phyloP scores from a whole-genome alignment of 1,140 invertebrate species.

The Drosophila lacteicornis region DNA sequence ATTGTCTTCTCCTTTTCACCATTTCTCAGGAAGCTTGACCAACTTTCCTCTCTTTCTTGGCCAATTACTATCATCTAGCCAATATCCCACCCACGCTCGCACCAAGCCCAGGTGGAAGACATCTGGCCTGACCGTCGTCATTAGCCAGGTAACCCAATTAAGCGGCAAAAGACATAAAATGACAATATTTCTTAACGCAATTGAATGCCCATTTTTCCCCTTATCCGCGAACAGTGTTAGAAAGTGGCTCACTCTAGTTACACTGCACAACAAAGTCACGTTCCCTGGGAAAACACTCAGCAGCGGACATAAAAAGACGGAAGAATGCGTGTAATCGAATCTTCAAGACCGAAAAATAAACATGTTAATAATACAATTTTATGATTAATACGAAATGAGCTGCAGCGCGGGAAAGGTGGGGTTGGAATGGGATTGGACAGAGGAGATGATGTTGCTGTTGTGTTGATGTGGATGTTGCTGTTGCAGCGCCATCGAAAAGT shows the following conservation, averaged over 20 bases:
- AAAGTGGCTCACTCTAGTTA: slow-evolving; percentile 77
- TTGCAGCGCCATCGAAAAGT: slow-evolving; percentile 52
- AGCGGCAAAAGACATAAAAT: slow-evolving; percentile 52
- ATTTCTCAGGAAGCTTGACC: slow-evolving; percentile 5
- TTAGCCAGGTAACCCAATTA: slow-evolving; percentile 51
- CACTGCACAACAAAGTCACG: slow-evolving; percentile 71
- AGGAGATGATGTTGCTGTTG: slow-evolving; percentile 51
- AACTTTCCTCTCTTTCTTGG: slow-evolving; percentile 1
- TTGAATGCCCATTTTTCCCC: slow-evolving; percentile 23
- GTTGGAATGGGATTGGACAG: slow-evolving; percentile 3
- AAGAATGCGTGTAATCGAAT: slow-evolving; percentile 79
- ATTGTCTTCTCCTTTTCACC: not conserved
- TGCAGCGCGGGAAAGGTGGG: slow-evolving; percentile 31
- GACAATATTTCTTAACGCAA: slow-evolving; percentile 54
- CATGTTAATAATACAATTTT: slow-evolving; percentile 83
- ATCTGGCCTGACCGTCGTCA: slow-evolving; percentile 13
- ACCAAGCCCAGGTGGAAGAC: slow-evolving; percentile 26
- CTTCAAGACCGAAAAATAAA: slow-evolving; percentile 81
- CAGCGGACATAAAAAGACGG: slow-evolving; percentile 36
- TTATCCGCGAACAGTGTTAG: slow-evolving; percentile 48
- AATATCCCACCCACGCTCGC: slow-evolving; percentile 21
- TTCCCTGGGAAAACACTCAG: slow-evolving; percentile 39
- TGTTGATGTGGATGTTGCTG: slow-evolving; percentile 8
- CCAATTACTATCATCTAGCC: slow-evolving; percentile 17
- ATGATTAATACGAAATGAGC: slow-evolving; percentile 81